phyloP scores from a whole-genome alignment of 1,140 invertebrate genomes.

The Zeugodacus cucurbitae region DNA sequence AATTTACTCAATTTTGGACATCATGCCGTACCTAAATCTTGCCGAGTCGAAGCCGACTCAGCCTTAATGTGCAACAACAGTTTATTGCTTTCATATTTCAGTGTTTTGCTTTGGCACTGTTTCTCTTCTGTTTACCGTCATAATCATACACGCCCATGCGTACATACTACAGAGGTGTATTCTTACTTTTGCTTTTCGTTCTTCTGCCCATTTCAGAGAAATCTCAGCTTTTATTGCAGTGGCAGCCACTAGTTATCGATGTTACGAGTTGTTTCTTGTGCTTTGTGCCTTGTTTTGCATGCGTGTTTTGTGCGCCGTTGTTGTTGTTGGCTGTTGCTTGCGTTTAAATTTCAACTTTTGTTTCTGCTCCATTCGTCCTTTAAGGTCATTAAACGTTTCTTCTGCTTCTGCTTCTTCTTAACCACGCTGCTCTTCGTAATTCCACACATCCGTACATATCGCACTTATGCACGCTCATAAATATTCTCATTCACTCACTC shows the following conservation, averaged over 20 bases:
- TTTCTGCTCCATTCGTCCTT: background rate
- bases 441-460: background rate
- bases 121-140: background rate
- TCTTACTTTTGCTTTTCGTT: constrained; percentile 12
- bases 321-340: background rate
- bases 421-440: background rate
- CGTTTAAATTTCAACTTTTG: constrained; percentile 23
- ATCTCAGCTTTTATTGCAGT: constrained; percentile 18
- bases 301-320: background rate
- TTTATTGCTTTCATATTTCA: background rate
- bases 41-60: background rate
- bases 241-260: constrained; percentile 3
- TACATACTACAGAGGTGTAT: background rate
- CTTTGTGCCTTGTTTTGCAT: constrained; percentile 24
- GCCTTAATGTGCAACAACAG: background rate
- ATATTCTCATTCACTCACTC: too few relatives aligned
- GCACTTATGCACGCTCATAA: background rate
- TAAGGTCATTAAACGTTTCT: background rate
- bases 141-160: background rate
- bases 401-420: background rate
- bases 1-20: too few relatives aligned
- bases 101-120: background rate
- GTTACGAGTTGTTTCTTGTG: background rate
- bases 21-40: too few relatives aligned
- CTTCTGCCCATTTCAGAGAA: constrained; percentile 3